Evolutionary conservation across 2,888 invertebrate species (phyloP).

Genomic region (Drosophila kanekoi): DNA sequence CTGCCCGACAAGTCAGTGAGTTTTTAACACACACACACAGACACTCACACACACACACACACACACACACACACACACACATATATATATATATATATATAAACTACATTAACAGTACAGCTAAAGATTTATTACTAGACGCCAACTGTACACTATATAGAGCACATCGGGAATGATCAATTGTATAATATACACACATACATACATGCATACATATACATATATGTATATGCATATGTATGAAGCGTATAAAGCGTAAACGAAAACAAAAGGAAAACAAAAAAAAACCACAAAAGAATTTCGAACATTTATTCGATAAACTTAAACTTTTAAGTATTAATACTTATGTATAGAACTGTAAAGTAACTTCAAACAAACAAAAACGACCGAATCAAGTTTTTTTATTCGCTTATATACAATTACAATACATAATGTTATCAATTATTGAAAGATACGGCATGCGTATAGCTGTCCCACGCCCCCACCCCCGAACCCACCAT

Average conservation of each 20-base stretch:
- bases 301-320: conserved; percentile 48
- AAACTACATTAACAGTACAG: conserved; percentile 33
- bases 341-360: conserved; percentile 64
- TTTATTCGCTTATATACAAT: conserved; percentile 75
- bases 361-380: conserved; percentile 53
- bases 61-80: conserved; percentile 4
- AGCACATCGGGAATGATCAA: conserved; percentile 68
- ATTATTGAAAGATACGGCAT: conserved; percentile 39
- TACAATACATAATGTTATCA: conserved; percentile 55
- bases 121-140: conserved; percentile 47
- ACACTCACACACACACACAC: too few species aligned
- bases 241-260: conserved; percentile 26
- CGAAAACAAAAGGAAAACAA: conserved; percentile 7
- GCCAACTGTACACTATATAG: conserved; percentile 49
- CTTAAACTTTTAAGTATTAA: conserved; percentile 46
- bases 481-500: too few species aligned
- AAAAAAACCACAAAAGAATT: conserved; percentile 24
- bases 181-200: conserved; percentile 51
- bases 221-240: conserved; percentile 2
- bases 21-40: conserved; percentile 43
- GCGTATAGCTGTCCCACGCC: neutral
- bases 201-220: conserved; percentile 29
- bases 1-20: conserved; percentile 63
- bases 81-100: conserved; percentile 17
- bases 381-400: conserved; percentile 72